Evolutionary conservation across 2,113 vertebrate species (phyloP), one percentile per base, ranked within the genome.

Genomic region (Amia ocellicauda): DNA sequence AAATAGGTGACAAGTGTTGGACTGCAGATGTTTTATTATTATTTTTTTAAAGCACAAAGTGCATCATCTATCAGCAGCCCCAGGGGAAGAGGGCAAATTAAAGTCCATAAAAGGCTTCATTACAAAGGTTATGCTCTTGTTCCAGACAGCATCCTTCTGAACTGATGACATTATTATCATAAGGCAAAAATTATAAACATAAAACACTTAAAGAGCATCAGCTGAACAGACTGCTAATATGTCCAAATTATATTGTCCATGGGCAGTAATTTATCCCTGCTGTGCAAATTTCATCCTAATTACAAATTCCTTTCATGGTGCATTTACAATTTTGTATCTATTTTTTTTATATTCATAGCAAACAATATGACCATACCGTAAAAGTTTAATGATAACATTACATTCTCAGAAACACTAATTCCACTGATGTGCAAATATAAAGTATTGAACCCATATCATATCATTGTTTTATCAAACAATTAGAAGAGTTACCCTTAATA

Each of bases 161-260:
- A 36, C 31, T 36, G 31, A 36, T 36, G 63, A 73, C 69, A 72
- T 40, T 42, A 23, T 27, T 28, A 73, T 67, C 76, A 79, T 80
- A 78, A 69, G 29, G 66, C 61, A 66, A 61, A 86, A 80, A 81
- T 78, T 71, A 83, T 52, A 70, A 66, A 66, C 60, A 66, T 77
- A 77, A n/a, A 85, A 77, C 74, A 86, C 71, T 67, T 69, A 69
- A 31, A 49, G 58, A 78, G 69, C 67, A 74, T 65, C 36, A 70
- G 70, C 69, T 74, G 41, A 19, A 14, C 19, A 23, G 27, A 69
- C 75, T 73, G 74, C 82, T 84, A 82, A 86, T 82, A 81, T 76
- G 76, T 82, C 80, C 77, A 49, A 70, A 78, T 79, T 82, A 83
- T 81, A 81, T 80, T 83, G 84, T 83, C 82, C 81, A 81, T 74